Evolutionary conservation across 1,140 invertebrate genomes (phyloP), one percentile per base, ranked within the genome.

Genomic region (Propsilocerus akamusi): DNA sequence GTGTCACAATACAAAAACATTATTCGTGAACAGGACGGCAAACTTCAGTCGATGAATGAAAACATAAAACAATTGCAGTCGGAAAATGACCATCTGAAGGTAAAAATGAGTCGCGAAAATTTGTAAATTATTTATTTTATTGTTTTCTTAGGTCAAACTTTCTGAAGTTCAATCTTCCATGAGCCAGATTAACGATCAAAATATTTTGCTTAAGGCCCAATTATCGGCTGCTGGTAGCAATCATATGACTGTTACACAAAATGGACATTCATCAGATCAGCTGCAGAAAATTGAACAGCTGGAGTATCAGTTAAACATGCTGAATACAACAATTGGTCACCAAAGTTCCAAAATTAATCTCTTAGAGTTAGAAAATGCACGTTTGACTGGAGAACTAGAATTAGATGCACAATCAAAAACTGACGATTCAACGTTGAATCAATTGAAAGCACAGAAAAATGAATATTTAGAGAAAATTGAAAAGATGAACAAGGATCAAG

Each of bases 1-100:
- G 67, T 87, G 7, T 59, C 76, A 14, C 80, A 86, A 58, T 96
- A 94, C 66, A 95, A 96, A 72, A 80, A 83, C 52, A 68, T 95
- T 22, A 95, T 94, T 52, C 74, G 87, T 47, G 81, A 91, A 59
- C 89, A 94, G 68, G 86, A 91, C 64, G 70, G 71, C 12, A 71
- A 83, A 57, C 70, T 89, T 51, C 75, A 80, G 59, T 72, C 76
- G 23, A 59, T 82, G 30, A 69, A 74, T 67, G 61, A 73, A 54
- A 64, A 71, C 53, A 58, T 71, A 49, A 68, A 75, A 54, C 68
- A 60, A 54, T 65, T 73, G 65, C 55, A 64, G 60, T 66, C 64
- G 54, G 74, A 70, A 63, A 77, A 70, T 53, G 62, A 55, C 1
- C 63, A 72, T 20, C 55, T 80, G 12, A 68, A 76, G 67, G 74